Conservation (phyloP, 1,140 invertebrate genomes). For the Macrobrachium rosenbergii region DNA sequence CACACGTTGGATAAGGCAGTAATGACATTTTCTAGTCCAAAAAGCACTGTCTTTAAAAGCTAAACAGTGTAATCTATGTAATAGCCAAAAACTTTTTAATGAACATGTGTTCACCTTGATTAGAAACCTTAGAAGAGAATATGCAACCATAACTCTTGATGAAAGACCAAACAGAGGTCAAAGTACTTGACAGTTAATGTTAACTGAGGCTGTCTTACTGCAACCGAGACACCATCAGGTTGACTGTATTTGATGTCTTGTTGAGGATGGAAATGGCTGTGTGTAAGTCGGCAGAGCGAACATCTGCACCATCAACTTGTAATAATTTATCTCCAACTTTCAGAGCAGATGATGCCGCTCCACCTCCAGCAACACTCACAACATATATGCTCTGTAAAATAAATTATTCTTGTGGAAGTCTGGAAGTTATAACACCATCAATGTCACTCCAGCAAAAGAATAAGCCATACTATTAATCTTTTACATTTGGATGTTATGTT, state of each 20-base stretch:
- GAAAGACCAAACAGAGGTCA: not conserved
- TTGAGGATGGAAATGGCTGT: slow-evolving; percentile 36
- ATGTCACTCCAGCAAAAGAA: no score
- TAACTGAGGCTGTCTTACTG: not conserved
- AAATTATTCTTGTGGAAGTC: not conserved
- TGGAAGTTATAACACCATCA: not conserved
- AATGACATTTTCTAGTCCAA: no score
- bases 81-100: no score
- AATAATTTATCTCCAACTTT: slow-evolving; percentile 52
- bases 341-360: slow-evolving; percentile 51
- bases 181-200: not conserved
- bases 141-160: not conserved
- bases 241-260: slow-evolving; percentile 50
- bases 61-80: no score
- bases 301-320: slow-evolving; percentile 52
- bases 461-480: no score
- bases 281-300: slow-evolving; percentile 30
- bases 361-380: slow-evolving; percentile 47
- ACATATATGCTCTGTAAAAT: slow-evolving; percentile 53
- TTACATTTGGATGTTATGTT: not conserved
- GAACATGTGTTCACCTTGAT: no score
- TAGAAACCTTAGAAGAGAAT: no score
- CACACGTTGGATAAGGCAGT: no score
- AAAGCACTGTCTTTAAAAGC: no score
- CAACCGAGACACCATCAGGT: slow-evolving; percentile 51